phyloP scores from a whole-genome alignment of 2,113 vertebrate species.

The Paratilapia polleni region DNA sequence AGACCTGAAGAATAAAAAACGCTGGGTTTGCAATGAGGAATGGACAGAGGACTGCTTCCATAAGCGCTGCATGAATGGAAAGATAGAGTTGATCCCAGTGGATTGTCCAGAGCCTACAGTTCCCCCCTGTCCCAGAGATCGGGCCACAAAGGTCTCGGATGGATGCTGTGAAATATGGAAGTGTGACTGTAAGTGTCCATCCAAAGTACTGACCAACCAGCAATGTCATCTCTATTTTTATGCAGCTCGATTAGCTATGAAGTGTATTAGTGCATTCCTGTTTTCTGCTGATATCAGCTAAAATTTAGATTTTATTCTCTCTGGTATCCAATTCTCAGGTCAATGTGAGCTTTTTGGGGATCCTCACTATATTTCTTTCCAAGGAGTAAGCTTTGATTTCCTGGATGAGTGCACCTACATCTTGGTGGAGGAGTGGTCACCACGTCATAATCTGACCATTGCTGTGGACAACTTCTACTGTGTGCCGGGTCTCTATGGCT shows the following conservation, averaged over 20 bases:
- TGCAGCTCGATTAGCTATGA: not conserved
- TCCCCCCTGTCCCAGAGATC: conserved; percentile 66
- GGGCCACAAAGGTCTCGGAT: conserved; percentile 45
- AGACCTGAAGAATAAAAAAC: conserved; percentile 49
- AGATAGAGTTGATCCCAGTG: conserved; percentile 55
- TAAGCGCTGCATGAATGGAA: conserved; percentile 46
- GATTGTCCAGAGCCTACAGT: conserved; percentile 29
- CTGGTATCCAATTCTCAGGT: conserved; percentile 55
- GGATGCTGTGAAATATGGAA: conserved; percentile 73
- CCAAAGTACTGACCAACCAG: not conserved
- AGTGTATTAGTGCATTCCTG: too few relatives aligned
- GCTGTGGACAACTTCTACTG: conserved; percentile 76
- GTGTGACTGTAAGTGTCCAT: conserved; percentile 78
- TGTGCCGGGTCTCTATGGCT: not conserved
- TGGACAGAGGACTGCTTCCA: conserved; percentile 75
- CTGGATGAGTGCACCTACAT: conserved; percentile 74
- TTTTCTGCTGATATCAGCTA: not conserved
- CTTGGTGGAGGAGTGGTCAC: conserved; percentile 74
- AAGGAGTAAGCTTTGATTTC: conserved; percentile 66
- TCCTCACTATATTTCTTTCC: conserved; percentile 81
- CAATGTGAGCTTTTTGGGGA: conserved; percentile 79
- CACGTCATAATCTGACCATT: conserved; percentile 67
- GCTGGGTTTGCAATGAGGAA: conserved; percentile 43
- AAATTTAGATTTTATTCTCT: not conserved
- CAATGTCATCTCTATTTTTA: not conserved